These are phyloP conservation scores for Apteryx mantelli DNA, from an alignment of 2,113 vertebrate genomes.

Conservation along the genomic window DNA sequence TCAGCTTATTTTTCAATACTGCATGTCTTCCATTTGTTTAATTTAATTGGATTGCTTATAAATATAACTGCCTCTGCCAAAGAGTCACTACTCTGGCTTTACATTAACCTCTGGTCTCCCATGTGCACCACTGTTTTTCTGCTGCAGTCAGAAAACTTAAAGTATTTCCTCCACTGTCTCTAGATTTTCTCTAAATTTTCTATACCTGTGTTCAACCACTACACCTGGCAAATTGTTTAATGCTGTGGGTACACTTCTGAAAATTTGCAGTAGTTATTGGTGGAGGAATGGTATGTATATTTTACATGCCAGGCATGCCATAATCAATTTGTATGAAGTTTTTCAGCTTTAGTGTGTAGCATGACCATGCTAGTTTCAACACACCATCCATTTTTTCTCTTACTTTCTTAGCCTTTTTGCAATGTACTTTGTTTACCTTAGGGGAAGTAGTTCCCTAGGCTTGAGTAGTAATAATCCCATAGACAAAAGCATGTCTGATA, in stretches of 20 bases:
- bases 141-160: neutral
- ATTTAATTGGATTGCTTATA: neutral
- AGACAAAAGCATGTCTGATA: neutral
- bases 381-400: neutral
- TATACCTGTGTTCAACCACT: neutral
- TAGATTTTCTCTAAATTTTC: neutral
- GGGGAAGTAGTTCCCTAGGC: neutral
- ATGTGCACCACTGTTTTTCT: neutral
- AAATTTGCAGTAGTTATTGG: neutral
- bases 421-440: neutral
- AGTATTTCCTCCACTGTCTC: neutral
- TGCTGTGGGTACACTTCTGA: neutral
- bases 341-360: neutral
- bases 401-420: constrained; percentile 4
- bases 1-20: neutral
- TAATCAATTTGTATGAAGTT: neutral
- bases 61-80: neutral
- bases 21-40: neutral
- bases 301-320: neutral
- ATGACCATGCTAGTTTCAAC: neutral
- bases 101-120: neutral
- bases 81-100: neutral
- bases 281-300: neutral
- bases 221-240: neutral
- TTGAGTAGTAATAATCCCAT: neutral